These are phyloP conservation scores for Cynaeus angustus DNA, from an alignment of 2,888 invertebrate species.

Conservation along the genomic window DNA sequence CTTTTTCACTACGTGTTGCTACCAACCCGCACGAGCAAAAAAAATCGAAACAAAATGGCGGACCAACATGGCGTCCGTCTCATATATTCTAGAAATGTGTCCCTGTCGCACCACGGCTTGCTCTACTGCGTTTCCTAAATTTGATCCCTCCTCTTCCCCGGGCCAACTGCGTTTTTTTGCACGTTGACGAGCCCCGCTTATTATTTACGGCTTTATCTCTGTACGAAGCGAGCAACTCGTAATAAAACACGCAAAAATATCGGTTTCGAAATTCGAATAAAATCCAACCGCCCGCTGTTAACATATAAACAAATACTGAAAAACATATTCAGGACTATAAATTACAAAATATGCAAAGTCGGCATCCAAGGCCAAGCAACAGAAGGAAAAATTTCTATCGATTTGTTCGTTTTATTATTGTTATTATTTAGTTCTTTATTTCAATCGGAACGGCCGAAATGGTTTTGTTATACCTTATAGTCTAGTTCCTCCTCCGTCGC, in stretches of 20 bases:
- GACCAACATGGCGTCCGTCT: no score
- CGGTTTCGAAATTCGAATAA: slow-evolving; percentile 51
- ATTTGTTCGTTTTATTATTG: no score
- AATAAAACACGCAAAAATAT: slow-evolving; percentile 48
- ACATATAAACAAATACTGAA: slow-evolving; percentile 56
- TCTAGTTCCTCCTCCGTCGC: slow-evolving; percentile 24
- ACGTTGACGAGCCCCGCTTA: neutral
- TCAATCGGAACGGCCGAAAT: neutral
- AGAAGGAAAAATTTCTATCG: neutral
- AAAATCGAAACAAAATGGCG: no score
- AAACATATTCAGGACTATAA: slow-evolving; percentile 43
- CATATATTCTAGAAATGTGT: no score
- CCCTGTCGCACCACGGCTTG: no score
- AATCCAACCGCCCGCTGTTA: slow-evolving; percentile 55
- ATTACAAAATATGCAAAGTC: slow-evolving; percentile 48
- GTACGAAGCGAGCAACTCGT: slow-evolving; percentile 7
- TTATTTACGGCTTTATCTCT: slow-evolving; percentile 31
- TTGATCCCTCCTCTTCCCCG: no score
- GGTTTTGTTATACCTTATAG: slow-evolving; percentile 11
- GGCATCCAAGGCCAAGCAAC: slow-evolving; percentile 10
- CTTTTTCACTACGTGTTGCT: no score
- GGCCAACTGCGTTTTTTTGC: neutral
- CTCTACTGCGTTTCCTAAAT: no score
- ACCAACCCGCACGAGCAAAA: no score
- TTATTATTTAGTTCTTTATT: neutral